Evolutionary conservation across 2,113 vertebrate genomes (phyloP), one percentile per base, ranked within the genome.

Genomic region (Leucoraja erinaceus): DNA sequence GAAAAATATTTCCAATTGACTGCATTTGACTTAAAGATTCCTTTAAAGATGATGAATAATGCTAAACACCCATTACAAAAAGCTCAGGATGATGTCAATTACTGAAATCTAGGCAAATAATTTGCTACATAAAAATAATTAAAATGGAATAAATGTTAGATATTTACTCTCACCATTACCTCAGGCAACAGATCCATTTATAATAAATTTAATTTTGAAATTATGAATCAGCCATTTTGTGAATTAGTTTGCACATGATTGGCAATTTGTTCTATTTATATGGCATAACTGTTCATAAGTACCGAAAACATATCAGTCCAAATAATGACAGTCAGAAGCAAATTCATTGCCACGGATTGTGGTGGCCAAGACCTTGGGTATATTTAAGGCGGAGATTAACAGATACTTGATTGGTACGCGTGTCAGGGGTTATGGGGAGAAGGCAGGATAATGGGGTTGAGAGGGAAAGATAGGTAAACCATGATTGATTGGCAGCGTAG

Each of bases 101-200:
- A 86, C 25, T n/a, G 81, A 61, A 86, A 86, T 59, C 56, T 86
- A 25, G 54, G 81, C 47, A 84, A 84, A 84, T 84, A 81, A 54
- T 81, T n/a, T 31, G 56, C 54, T 12, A 59, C 81, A 86, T 14
- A 81, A 86, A 28, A 66, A 66, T 14, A 68, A 68, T 68, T 68
- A 9, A 68, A 68, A 12, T 10, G 79, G 47, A 25, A 47, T 20
- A 83, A 83, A 47, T 83, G 79, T 83, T 10, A 47, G 79, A 83
- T 56, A 47, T 54, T 56, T 56, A 83, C 47, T 22, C 8, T 83
- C 25, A 54, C 10, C 22, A 47, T 56, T 20, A 7, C 47, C 76
- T 78, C 31, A 4, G 11, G 31, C 76, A 78, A 33, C 76, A 78
- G 76, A 11, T 54, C 47, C 54, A 83, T 3, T 56, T 56, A 8